Conservation (phyloP, 1,140 invertebrate species). For the Propsilocerus akamusi region DNA sequence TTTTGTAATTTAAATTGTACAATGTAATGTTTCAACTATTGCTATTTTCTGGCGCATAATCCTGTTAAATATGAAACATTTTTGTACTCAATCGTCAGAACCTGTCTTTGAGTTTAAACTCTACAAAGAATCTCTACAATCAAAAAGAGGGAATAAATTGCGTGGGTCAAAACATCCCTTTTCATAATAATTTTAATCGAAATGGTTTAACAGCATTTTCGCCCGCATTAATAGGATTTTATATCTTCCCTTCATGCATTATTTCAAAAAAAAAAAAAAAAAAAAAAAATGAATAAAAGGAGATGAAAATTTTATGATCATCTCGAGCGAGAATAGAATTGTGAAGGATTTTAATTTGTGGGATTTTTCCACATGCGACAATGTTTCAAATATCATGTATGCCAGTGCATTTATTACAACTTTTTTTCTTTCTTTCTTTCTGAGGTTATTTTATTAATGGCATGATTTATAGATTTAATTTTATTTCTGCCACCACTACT, state of each 20-base stretch:
- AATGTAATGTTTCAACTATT: background rate
- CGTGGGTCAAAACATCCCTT: background rate
- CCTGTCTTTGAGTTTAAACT: background rate
- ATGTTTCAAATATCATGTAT: too few relatives aligned
- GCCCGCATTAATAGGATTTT: too few relatives aligned
- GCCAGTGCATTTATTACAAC: too few relatives aligned
- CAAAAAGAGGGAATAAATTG: background rate
- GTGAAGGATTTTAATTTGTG: too few relatives aligned
- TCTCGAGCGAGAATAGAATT: too few relatives aligned
- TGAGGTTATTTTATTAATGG: slow-evolving; percentile 3
- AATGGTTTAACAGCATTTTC: too few relatives aligned
- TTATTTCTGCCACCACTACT: background rate
- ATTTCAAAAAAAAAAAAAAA: too few relatives aligned
- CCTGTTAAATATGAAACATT: background rate
- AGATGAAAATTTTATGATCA: too few relatives aligned
- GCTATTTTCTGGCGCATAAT: background rate
- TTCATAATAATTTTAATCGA: background rate
- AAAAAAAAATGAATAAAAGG: too few relatives aligned
- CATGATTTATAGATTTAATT: slow-evolving; percentile 4
- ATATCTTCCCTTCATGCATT: too few relatives aligned
- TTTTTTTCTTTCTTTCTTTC: too few relatives aligned
- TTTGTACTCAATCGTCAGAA: background rate
- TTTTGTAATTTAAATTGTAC: background rate
- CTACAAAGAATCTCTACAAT: background rate
- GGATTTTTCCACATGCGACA: too few relatives aligned